These are phyloP conservation scores for Sturnus vulgaris DNA, from an alignment of 2,113 vertebrate genomes.

Conservation along the genomic window DNA sequence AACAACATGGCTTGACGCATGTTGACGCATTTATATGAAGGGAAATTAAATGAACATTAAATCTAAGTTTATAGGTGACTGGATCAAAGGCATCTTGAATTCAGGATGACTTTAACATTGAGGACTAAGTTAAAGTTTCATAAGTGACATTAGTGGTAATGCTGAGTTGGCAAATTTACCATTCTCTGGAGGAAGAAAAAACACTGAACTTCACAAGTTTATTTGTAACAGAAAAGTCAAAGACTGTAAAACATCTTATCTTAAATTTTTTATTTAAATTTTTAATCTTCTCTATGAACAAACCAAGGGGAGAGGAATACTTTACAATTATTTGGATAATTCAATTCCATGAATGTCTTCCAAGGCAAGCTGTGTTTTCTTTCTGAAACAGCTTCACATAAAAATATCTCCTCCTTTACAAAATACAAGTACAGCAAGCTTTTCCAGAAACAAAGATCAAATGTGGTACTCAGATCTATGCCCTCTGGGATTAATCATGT, in stretches of 20 bases:
- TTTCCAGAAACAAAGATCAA: constrained; percentile 10
- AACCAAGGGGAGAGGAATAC: not conserved
- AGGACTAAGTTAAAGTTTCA: not conserved
- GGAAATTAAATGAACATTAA: not conserved
- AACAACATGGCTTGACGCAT: not conserved
- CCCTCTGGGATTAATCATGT: not conserved
- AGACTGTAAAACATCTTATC: not conserved
- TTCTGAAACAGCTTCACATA: not conserved
- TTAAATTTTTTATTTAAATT: not conserved
- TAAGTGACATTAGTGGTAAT: not conserved
- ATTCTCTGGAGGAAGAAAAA: not conserved
- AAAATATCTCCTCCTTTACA: not conserved
- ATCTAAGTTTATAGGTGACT: not conserved
- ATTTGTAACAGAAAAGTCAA: not conserved
- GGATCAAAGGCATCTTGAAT: not conserved
- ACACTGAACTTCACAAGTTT: not conserved
- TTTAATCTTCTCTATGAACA: not conserved
- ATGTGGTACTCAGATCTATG: not conserved
- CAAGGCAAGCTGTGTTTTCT: not conserved
- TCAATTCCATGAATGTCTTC: not conserved
- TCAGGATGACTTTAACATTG: not conserved
- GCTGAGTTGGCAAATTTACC: not conserved
- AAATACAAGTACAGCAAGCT: not conserved
- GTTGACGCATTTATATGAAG: not conserved
- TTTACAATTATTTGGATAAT: not conserved